Evolutionary conservation across 2,113 vertebrate species (phyloP).

Genomic region (Natator depressus): DNA sequence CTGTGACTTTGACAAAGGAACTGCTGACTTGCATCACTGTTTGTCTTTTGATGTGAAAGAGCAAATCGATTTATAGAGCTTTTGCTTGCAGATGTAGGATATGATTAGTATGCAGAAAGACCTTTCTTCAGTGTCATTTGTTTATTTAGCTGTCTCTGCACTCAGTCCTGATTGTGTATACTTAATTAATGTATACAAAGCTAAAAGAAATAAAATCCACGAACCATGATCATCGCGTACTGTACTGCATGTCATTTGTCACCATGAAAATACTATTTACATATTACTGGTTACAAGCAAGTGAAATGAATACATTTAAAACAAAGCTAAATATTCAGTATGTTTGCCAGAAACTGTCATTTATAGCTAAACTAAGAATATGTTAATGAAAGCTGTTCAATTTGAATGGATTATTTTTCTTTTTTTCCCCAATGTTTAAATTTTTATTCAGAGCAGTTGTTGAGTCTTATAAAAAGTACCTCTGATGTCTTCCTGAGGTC

Average conservation of each 20-base stretch:
- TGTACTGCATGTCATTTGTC: slow-evolving; percentile 68
- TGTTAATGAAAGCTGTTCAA: slow-evolving; percentile 56
- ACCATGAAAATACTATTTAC: slow-evolving; percentile 67
- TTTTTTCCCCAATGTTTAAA: slow-evolving; percentile 57
- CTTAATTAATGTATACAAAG: slow-evolving; percentile 88
- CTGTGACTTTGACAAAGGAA: slow-evolving; percentile 99
- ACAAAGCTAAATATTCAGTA: slow-evolving; percentile 48
- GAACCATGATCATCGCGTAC: slow-evolving; percentile 71
- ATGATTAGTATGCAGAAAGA: slow-evolving; percentile 96
- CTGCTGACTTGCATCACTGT: slow-evolving; percentile 99
- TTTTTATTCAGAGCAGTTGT: slow-evolving; percentile 79
- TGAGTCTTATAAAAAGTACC: slow-evolving; percentile 74
- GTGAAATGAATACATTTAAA: slow-evolving; percentile 32
- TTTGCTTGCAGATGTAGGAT: slow-evolving; percentile 90
- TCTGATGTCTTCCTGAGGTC: slow-evolving; percentile 78
- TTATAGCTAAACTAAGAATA: slow-evolving; percentile 50
- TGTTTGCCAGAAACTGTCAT: slow-evolving; percentile 40
- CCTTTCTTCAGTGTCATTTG: slow-evolving; percentile 88
- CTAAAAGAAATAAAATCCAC: slow-evolving; percentile 79
- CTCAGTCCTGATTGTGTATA: slow-evolving; percentile 83
- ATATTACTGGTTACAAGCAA: slow-evolving; percentile 60
- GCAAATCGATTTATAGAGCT: slow-evolving; percentile 98
- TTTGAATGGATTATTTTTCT: slow-evolving; percentile 30
- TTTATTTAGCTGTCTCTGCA: slow-evolving; percentile 89
- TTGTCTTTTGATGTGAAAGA: slow-evolving; percentile 99